Conservation (phyloP, 53 echinoderm and acorn worm genomes). For the Zoroaster sp. region DNA sequence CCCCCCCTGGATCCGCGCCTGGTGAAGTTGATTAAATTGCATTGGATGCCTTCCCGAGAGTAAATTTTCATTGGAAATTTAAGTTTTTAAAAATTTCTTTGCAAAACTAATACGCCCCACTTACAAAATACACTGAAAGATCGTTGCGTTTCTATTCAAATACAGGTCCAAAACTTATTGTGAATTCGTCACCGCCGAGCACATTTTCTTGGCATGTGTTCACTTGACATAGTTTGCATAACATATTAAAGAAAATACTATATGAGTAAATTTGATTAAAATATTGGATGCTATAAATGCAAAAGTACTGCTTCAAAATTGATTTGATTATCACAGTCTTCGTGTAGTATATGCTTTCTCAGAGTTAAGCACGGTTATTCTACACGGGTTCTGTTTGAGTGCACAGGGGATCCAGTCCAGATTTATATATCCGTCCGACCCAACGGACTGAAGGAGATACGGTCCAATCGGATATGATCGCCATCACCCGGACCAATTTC, state of each 20-base stretch:
- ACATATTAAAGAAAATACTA: conserved; percentile 3
- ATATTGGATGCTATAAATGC: neutral
- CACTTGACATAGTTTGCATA: neutral
- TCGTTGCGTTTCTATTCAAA: neutral
- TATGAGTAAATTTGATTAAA: conserved; percentile 1
- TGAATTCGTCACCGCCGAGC: neutral
- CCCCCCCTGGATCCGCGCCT: no score
- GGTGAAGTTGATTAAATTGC: no score
- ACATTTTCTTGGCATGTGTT: neutral
- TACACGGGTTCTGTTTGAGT: no score
- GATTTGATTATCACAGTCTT: conserved; percentile 4
- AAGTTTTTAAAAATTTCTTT: neutral
- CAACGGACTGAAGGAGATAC: no score
- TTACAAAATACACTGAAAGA: neutral
- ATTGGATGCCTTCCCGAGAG: neutral
- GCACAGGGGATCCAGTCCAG: no score
- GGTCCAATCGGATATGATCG: no score
- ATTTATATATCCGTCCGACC: no score
- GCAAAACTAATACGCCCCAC: neutral
- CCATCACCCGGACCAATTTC: no score
- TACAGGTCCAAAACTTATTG: neutral
- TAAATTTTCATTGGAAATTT: neutral
- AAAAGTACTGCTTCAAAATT: neutral
- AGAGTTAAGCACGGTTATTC: no score
- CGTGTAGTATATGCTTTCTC: neutral